Conservation (phyloP, 2,113 vertebrate species). For the Leptocoma aspasia region DNA sequence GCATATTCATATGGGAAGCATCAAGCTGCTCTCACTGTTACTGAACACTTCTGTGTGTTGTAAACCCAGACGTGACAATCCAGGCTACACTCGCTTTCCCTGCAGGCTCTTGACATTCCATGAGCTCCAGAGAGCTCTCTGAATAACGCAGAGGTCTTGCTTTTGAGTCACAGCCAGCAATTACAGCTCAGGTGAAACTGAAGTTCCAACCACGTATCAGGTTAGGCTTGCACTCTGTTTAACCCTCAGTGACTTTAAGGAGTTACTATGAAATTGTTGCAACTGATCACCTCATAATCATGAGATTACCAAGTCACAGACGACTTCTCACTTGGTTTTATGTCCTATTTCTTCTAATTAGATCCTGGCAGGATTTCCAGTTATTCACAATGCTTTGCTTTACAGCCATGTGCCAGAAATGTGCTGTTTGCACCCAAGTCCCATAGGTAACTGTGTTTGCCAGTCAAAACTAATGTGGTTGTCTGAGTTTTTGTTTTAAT, state of each 20-base stretch:
- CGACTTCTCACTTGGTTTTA: neutral
- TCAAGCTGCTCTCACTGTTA: neutral
- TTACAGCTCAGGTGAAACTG: neutral
- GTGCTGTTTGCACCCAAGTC: neutral
- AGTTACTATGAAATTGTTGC: neutral
- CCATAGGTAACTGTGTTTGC: neutral
- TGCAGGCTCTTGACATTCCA: slow-evolving; percentile 30
- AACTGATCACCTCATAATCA: neutral
- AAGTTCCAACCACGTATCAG: neutral
- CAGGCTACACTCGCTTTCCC: neutral
- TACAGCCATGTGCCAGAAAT: neutral
- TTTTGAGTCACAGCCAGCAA: neutral
- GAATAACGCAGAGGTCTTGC: neutral
- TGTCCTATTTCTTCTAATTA: neutral
- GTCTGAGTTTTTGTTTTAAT: neutral
- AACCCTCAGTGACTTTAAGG: neutral
- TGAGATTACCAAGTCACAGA: neutral
- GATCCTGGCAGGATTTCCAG: slow-evolving; percentile 28
- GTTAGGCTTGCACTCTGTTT: neutral
- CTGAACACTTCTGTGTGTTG: neutral
- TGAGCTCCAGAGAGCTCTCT: neutral
- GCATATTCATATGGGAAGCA: neutral
- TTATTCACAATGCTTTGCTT: slow-evolving; percentile 1
- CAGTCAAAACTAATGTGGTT: neutral
- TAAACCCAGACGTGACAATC: neutral